Conservation (phyloP, 2,113 vertebrate genomes). For the Siniperca chuatsi region DNA sequence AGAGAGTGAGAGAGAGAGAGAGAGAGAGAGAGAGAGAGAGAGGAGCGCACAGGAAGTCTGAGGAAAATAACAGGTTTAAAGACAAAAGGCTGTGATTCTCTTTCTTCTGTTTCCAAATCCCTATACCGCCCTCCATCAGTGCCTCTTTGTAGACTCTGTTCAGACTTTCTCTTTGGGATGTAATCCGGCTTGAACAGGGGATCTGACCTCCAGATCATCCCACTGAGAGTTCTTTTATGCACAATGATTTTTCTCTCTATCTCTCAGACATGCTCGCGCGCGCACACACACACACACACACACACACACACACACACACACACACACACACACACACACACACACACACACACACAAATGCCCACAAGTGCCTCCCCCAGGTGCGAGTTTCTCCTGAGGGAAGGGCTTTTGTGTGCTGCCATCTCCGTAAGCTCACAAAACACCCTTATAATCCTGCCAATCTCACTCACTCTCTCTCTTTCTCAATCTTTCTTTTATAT, state of each 20-base stretch:
- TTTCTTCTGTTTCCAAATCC: conserved; percentile 70
- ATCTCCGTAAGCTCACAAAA: conserved; percentile 75
- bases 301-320: conserved; percentile 43
- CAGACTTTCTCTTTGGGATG: conserved; percentile 76
- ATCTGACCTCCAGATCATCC: conserved; percentile 58
- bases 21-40: background rate
- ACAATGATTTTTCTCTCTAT: conserved; percentile 46
- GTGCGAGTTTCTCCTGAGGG: conserved; percentile 78
- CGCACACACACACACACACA: conserved; percentile 39
- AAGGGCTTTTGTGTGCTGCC: conserved; percentile 74
- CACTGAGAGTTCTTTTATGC: conserved; percentile 46
- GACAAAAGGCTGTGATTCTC: conserved; percentile 66
- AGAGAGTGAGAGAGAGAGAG: background rate
- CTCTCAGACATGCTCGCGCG: conserved; percentile 23
- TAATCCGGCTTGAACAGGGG: conserved; percentile 73
- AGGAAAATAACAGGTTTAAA: conserved; percentile 75
- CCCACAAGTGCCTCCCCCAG: conserved; percentile 67
- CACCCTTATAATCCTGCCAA: conserved; percentile 74
- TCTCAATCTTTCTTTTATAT: conserved; percentile 19
- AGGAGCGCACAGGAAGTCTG: conserved; percentile 58
- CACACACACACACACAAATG: conserved; percentile 35
- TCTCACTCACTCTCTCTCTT: conserved; percentile 36
- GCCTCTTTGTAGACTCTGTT: conserved; percentile 62
- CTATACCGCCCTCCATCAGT: conserved; percentile 58
- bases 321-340: conserved; percentile 44